Evolutionary conservation across 2,113 vertebrate species (phyloP).

Genomic region (Cephalopterus ornatus): DNA sequence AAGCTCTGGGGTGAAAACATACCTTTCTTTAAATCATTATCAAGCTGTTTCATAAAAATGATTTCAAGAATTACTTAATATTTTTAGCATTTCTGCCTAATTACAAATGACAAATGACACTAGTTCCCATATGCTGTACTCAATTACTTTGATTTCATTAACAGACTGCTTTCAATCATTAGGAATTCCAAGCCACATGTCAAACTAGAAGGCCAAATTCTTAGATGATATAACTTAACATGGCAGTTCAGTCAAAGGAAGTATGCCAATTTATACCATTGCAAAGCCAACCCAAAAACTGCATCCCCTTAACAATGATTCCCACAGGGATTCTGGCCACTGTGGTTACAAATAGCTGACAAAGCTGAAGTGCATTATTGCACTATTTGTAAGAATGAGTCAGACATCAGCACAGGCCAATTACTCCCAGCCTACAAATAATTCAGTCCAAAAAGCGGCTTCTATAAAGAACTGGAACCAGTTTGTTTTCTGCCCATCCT

Average conservation of each 20-base stretch:
- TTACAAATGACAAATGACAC: neutral
- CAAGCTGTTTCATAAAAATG: neutral
- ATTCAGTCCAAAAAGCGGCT: neutral
- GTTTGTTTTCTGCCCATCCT: neutral
- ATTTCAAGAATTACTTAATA: neutral
- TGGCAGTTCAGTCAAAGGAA: neutral
- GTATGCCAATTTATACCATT: neutral
- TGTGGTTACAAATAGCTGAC: neutral
- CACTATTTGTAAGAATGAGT: neutral
- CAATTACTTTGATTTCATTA: neutral
- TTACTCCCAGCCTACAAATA: neutral
- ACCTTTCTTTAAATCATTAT: neutral
- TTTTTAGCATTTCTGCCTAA: constrained; percentile 6
- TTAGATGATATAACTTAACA: neutral
- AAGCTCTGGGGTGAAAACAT: neutral
- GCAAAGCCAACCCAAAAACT: neutral
- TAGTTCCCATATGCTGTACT: neutral
- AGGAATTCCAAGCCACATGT: neutral
- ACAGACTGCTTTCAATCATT: neutral
- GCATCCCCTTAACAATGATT: neutral
- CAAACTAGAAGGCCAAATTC: neutral
- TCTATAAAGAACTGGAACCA: neutral
- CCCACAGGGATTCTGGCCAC: neutral
- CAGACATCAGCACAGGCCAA: neutral
- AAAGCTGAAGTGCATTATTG: neutral